Evolutionary conservation across 2,797 vertebrate species (phyloP).

Genomic region (Hapalemur alaotrensis): DNA sequence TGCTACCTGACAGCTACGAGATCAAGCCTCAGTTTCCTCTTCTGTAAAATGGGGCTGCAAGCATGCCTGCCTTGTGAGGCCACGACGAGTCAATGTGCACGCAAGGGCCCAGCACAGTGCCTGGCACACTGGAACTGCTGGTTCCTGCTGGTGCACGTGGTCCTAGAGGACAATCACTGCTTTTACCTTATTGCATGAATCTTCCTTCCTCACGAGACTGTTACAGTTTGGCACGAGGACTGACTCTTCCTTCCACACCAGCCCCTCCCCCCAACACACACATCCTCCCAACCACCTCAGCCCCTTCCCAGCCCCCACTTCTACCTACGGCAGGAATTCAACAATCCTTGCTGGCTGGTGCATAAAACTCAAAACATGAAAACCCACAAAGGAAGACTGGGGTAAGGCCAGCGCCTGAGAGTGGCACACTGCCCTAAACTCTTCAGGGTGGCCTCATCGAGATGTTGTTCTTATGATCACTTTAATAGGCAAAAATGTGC

Average conservation of each 20-base stretch:
- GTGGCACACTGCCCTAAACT: neutral
- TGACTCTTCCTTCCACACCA: neutral
- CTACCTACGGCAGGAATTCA: neutral
- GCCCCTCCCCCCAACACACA: neutral
- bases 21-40: neutral
- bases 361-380: neutral
- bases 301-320: neutral
- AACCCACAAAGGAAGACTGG: neutral
- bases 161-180: neutral
- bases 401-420: neutral
- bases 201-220: neutral
- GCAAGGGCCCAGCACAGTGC: rapidly evolving
- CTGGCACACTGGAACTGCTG: neutral
- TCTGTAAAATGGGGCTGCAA: neutral
- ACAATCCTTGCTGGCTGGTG: neutral
- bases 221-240: neutral
- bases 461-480: neutral
- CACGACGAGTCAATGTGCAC: rapidly evolving
- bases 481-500: neutral
- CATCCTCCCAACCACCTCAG: neutral
- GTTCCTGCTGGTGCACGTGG: rapidly evolving
- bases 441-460: neutral
- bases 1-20: neutral
- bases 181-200: neutral
- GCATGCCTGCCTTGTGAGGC: rapidly evolving